Evolutionary conservation across 2,797 vertebrate genomes (phyloP), one percentile per base, ranked within the genome.

Genomic region (Furcifer pardalis): DNA sequence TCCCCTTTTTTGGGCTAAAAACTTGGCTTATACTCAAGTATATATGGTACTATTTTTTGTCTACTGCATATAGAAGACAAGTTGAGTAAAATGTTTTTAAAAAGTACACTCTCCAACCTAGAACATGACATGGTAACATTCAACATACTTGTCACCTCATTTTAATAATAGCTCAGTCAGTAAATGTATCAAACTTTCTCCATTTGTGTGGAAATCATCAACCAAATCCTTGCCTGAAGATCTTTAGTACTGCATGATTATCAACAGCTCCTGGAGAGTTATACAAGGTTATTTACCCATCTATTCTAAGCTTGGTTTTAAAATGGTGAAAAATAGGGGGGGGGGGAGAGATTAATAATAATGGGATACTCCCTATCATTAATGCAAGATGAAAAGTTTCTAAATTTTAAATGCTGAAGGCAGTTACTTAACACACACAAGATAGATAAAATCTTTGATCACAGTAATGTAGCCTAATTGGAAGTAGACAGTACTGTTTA

Each of bases 401-500:
- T 77, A 81, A 86, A 74, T 75, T 76, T 81, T 77, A 77, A 72
- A 81, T 13, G 60, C 74, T 84, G 59, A 84, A 84, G 82, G 73
- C 73, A 77, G 72, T 76, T 81, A 49, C 59, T 63, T 84, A 82
- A 77, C 65, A 76, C 77, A 63, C 56, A 44, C 35, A 81, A 77
- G 78, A 68, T 72, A 56, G 78, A 87, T 84, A 77, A 81, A 77
- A 84, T 81, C 65, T 84, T 87, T 84, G 82, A 81, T 84, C 77
- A 77, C 56, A 56, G 72, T 84, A 81, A 77, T 63, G 25, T 17
- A 13, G 82, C 37, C 79, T 87, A 87, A 87, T 87, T 87, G 77
- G 86, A 72, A 84, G 78, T 72, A 84, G 82, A 81, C 37, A 52
- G 82, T 77, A 44, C 78, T 87, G 73, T 87, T 84, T 84, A 81